phyloP scores from a whole-genome alignment of 2,888 invertebrate genomes.

The Melanargia galathea region DNA sequence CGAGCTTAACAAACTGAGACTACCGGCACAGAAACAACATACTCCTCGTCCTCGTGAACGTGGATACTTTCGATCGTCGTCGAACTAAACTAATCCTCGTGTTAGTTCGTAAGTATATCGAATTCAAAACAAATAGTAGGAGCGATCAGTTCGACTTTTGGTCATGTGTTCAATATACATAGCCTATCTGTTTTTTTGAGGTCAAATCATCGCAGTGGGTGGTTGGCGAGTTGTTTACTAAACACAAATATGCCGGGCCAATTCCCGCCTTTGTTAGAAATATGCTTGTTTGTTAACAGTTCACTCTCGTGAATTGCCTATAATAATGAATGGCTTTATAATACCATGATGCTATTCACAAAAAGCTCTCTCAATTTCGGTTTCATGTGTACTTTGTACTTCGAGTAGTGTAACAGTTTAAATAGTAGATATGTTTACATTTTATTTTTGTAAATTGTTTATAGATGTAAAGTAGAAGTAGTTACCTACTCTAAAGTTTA shows the following conservation, averaged over 20 bases:
- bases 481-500: no score
- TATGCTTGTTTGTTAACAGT: conserved; percentile 60
- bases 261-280: conserved; percentile 63
- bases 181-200: conserved; percentile 57
- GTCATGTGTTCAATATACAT: conserved; percentile 43
- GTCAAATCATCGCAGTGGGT: conserved; percentile 57
- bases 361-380: conserved; percentile 13
- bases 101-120: no score
- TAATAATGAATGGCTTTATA: conserved; percentile 46
- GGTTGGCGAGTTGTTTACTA: conserved; percentile 51
- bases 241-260: conserved; percentile 53
- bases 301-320: conserved; percentile 45
- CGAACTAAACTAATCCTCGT: no score
- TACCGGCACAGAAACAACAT: no score
- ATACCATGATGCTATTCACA: conserved; percentile 18
- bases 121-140: conserved; percentile 25
- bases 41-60: no score
- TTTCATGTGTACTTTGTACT: no score
- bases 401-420: no score
- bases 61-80: no score
- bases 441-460: no score
- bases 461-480: no score
- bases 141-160: conserved; percentile 44
- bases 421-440: no score
- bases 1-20: no score